Conservation (phyloP, 2,888 invertebrate genomes). For the Slavum lentiscoides region DNA sequence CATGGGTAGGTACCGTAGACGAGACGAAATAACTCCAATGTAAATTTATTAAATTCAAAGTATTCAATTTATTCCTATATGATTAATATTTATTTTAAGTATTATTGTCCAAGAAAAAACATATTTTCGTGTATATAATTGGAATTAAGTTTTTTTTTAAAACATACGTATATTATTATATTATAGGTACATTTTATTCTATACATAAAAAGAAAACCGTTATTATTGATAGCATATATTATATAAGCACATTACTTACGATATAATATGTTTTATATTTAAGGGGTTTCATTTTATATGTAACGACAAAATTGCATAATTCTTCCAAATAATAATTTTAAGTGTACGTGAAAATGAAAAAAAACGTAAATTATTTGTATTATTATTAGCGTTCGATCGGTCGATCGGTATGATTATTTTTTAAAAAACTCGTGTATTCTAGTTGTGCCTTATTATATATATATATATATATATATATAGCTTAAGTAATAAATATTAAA, state of each 20-base stretch:
- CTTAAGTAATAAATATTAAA: neutral
- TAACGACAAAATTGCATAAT: slow-evolving; percentile 32
- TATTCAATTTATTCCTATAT: neutral
- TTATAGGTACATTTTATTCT: too few species aligned
- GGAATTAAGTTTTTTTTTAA: too few species aligned
- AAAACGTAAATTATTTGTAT: neutral
- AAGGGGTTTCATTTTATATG: neutral
- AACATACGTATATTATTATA: too few species aligned
- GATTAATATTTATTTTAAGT: neutral
- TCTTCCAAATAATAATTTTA: slow-evolving; percentile 36
- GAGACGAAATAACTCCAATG: neutral
- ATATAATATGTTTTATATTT: neutral
- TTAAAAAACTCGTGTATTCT: slow-evolving; percentile 21
- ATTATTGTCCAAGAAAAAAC: slow-evolving; percentile 3
- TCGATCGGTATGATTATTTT: neutral
- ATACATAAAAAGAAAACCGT: neutral
- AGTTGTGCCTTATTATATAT: slow-evolving; percentile 36
- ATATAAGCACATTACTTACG: too few species aligned
- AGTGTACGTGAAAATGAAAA: neutral
- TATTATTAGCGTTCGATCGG: neutral
- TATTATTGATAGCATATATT: neutral
- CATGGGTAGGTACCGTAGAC: too few species aligned
- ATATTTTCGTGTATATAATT: slow-evolving; percentile 1
- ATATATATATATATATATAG: neutral
- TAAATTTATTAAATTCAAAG: neutral